These are phyloP conservation scores for Ormyrus thymus DNA, from an alignment of 2,888 invertebrate genomes.

Conservation along the genomic window DNA sequence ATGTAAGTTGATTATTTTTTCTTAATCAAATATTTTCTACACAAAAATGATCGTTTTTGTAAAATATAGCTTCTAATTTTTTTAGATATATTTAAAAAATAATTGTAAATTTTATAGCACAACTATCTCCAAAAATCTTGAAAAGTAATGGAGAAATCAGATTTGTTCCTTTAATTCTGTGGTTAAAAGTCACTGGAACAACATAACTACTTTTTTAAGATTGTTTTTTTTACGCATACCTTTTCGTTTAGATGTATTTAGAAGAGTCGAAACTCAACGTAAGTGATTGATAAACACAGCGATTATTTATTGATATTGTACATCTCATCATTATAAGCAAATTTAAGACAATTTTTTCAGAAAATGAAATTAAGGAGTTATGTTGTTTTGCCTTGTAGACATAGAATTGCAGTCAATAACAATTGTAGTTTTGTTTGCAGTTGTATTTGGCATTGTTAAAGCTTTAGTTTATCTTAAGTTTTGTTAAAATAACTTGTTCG, in stretches of 20 bases:
- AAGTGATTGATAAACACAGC: no score
- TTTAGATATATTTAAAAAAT: constrained; percentile 26
- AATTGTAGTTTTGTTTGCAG: constrained; percentile 55
- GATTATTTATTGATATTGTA: no score
- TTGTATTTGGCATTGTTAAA: constrained; percentile 56
- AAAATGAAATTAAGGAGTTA: no score
- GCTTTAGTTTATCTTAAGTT: constrained; percentile 54
- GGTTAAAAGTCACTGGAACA: no score
- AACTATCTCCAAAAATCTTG: constrained; percentile 17
- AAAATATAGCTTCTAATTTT: constrained; percentile 44
- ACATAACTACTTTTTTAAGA: no score
- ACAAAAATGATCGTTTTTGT: constrained; percentile 40
- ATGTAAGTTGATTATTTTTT: constrained; percentile 17
- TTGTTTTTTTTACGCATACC: no score
- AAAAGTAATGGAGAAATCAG: constrained; percentile 24
- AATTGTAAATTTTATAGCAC: constrained; percentile 39
- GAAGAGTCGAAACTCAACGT: no score
- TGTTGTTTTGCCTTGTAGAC: constrained; percentile 1
- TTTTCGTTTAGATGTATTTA: no score
- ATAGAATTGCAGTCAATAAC: constrained; percentile 42
- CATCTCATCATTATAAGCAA: no score
- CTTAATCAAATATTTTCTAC: neutral
- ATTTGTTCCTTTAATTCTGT: constrained; percentile 54
- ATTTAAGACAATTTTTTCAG: no score
- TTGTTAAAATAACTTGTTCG: constrained; percentile 49